Conservation (phyloP, 2,113 vertebrate genomes). For the Tragelaphus buxtoni region DNA sequence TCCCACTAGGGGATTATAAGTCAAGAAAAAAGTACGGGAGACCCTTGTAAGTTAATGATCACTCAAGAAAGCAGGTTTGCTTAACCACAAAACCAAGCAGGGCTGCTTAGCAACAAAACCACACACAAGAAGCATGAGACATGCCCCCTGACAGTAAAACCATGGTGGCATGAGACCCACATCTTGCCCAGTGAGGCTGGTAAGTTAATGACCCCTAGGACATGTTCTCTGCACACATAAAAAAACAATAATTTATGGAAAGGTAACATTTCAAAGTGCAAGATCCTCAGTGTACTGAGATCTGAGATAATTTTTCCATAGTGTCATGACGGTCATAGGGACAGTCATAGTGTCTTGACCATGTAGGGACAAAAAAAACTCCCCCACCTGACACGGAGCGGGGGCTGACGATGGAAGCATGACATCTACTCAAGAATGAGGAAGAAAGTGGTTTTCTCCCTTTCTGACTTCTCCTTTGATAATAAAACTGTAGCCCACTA, state of each 20-base stretch:
- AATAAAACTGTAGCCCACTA: neutral
- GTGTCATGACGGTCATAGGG: neutral
- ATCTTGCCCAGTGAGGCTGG: neutral
- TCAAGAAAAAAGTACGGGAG: neutral
- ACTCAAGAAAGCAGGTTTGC: neutral
- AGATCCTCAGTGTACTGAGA: neutral
- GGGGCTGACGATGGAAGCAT: neutral
- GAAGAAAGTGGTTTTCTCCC: neutral
- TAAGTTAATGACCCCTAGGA: neutral
- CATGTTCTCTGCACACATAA: neutral
- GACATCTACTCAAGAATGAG: neutral
- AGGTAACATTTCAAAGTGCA: neutral
- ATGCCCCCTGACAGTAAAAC: neutral
- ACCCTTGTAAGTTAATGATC: neutral
- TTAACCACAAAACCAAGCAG: neutral
- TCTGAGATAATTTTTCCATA: neutral
- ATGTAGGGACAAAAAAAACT: neutral
- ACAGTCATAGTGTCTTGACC: neutral
- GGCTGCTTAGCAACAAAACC: neutral
- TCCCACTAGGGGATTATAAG: neutral
- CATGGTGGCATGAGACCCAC: neutral
- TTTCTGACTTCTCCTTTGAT: neutral
- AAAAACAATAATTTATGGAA: neutral
- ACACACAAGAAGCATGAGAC: neutral
- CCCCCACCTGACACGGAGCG: neutral